Evolutionary conservation across 2,797 vertebrate species (phyloP).

Genomic region (Pseudochirops corinnae): DNA sequence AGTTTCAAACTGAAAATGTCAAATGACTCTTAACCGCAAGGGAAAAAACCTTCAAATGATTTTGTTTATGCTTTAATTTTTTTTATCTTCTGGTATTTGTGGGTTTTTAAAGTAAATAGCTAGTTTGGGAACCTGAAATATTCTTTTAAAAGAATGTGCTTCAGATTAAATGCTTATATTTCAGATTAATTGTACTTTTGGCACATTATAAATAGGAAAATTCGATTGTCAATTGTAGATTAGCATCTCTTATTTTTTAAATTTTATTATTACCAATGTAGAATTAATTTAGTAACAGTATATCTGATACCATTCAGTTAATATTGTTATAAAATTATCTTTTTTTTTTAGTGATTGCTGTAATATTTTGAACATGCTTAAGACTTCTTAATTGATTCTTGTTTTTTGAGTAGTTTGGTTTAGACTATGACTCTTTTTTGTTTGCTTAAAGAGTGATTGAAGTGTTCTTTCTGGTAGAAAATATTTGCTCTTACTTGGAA

Average conservation of each 20-base stretch:
- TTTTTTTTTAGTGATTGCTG: constrained; percentile 37
- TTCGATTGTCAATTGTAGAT: background rate
- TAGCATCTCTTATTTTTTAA: background rate
- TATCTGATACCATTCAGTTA: constrained; percentile 3
- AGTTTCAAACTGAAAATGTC: constrained; percentile 36
- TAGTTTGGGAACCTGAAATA: background rate
- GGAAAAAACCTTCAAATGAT: constrained; percentile 5
- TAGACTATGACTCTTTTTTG: background rate
- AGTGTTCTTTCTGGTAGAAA: constrained; percentile 4
- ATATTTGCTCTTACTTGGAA: constrained; percentile 26
- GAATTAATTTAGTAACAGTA: background rate
- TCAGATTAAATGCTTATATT: constrained; percentile 26
- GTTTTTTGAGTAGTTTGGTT: background rate
- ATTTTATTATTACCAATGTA: background rate
- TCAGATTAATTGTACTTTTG: constrained; percentile 22
- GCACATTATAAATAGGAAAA: background rate
- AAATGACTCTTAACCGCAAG: background rate
- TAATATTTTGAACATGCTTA: background rate
- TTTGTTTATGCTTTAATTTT: constrained; percentile 26
- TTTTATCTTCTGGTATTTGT: background rate
- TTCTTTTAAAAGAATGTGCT: constrained; percentile 15
- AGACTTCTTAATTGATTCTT: constrained; percentile 12
- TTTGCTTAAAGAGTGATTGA: constrained; percentile 10
- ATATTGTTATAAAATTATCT: background rate
- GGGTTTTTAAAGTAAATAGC: background rate